Evolutionary conservation across 2,888 invertebrate genomes (phyloP).

Genomic region (Coenonympha glycerion): DNA sequence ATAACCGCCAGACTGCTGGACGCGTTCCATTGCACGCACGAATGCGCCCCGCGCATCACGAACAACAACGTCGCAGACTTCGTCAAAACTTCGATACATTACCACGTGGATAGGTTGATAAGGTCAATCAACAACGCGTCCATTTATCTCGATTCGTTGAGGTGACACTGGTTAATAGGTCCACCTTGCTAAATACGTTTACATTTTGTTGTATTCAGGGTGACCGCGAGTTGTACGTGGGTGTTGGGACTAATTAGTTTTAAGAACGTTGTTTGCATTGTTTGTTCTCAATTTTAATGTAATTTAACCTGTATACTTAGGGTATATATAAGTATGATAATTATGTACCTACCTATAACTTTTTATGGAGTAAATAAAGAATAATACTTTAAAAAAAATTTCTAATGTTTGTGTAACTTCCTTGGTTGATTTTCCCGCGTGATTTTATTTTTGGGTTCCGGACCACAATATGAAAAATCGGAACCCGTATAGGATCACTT

Average conservation of each 20-base stretch:
- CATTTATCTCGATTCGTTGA: slow-evolving; percentile 54
- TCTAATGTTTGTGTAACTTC: too few relatives aligned
- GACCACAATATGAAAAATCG: too few relatives aligned
- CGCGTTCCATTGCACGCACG: slow-evolving; percentile 49
- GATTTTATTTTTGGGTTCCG: too few relatives aligned
- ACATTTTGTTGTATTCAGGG: background rate
- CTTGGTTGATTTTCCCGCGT: too few relatives aligned
- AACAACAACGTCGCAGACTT: slow-evolving; percentile 51
- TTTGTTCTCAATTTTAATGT: background rate
- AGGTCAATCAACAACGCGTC: slow-evolving; percentile 55
- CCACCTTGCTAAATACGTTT: background rate
- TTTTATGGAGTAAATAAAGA: too few relatives aligned
- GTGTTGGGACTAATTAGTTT: slow-evolving; percentile 7
- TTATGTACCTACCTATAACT: too few relatives aligned
- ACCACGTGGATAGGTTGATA: slow-evolving; percentile 50
- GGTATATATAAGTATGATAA: too few relatives aligned
- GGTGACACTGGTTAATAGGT: slow-evolving; percentile 40
- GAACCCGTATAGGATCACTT: too few relatives aligned
- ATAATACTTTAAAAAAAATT: too few relatives aligned
- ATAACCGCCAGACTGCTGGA: slow-evolving; percentile 46
- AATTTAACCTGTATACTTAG: too few relatives aligned
- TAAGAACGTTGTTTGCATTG: background rate
- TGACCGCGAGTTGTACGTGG: background rate
- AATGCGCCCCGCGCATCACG: slow-evolving; percentile 38
- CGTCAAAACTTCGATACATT: slow-evolving; percentile 48